Evolutionary conservation across 2,113 vertebrate genomes (phyloP).

Genomic region (Apodemus speciosus): DNA sequence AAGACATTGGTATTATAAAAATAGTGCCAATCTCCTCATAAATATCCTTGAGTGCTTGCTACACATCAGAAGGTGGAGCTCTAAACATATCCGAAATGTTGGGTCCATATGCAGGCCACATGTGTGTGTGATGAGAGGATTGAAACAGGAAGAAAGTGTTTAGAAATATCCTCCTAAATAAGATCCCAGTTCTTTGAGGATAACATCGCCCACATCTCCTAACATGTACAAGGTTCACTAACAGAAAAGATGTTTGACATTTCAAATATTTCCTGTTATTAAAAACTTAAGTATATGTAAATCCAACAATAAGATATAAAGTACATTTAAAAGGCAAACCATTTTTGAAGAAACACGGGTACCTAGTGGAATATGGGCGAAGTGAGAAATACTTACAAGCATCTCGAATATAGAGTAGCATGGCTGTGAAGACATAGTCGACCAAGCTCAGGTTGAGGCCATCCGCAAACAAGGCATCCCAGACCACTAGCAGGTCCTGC

Average conservation of each 20-base stretch:
- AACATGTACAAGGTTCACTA: constrained; percentile 40
- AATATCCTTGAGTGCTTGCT: constrained; percentile 69
- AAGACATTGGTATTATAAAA: constrained; percentile 61
- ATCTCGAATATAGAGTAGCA: constrained; percentile 98
- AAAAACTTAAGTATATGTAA: constrained; percentile 39
- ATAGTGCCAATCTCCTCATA: constrained; percentile 29
- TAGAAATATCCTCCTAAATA: constrained; percentile 80
- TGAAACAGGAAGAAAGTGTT: constrained; percentile 67
- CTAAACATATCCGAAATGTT: constrained; percentile 81
- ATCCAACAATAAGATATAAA: constrained; percentile 26
- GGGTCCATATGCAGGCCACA: constrained; percentile 62
- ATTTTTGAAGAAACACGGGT: not conserved
- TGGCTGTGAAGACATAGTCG: constrained; percentile 98
- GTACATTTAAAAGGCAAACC: constrained; percentile 27
- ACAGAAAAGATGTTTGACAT: constrained; percentile 60
- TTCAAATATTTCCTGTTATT: constrained; percentile 1
- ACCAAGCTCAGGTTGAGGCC: constrained; percentile 95
- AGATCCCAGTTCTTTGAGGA: constrained; percentile 78
- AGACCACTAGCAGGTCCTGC: constrained; percentile 96
- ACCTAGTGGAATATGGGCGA: not conserved
- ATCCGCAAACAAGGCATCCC: constrained; percentile 97
- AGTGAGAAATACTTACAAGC: constrained; percentile 89
- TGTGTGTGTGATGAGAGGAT: constrained; percentile 34
- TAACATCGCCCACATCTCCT: constrained; percentile 59
- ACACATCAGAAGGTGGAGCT: constrained; percentile 88